These are phyloP conservation scores for Uria aalge DNA, from an alignment of 2,113 vertebrate species.

Conservation along the genomic window DNA sequence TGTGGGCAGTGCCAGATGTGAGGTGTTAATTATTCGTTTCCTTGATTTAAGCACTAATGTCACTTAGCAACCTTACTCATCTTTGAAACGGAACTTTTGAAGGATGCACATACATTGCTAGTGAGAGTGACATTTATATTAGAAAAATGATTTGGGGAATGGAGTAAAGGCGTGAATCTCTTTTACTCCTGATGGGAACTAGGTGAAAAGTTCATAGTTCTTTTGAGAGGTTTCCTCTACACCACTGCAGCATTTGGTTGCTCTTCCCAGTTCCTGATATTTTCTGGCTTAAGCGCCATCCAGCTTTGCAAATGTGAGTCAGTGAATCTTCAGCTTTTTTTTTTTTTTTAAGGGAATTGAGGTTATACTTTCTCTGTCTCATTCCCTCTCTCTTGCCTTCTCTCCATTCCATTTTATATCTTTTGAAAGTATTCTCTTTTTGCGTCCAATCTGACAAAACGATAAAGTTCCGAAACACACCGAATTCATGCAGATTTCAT, in stretches of 20 bases:
- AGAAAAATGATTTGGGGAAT: background rate
- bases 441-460: background rate
- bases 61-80: conserved; percentile 36
- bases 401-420: background rate
- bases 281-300: background rate
- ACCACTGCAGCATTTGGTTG: background rate
- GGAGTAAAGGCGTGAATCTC: background rate
- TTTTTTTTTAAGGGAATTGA: background rate
- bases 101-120: background rate
- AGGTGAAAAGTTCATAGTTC: background rate
- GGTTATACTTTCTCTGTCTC: background rate
- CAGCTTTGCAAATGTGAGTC: background rate
- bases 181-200: background rate
- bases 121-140: background rate
- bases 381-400: background rate
- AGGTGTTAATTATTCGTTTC: conserved; percentile 19
- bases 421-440: background rate
- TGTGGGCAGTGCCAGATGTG: conserved; percentile 24
- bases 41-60: background rate
- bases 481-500: background rate
- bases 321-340: background rate
- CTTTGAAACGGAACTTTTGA: background rate
- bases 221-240: background rate
- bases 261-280: background rate
- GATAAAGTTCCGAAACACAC: background rate